These are phyloP conservation scores for Euborellia annulipes DNA, from an alignment of 1,140 invertebrate genomes.

Conservation along the genomic window DNA sequence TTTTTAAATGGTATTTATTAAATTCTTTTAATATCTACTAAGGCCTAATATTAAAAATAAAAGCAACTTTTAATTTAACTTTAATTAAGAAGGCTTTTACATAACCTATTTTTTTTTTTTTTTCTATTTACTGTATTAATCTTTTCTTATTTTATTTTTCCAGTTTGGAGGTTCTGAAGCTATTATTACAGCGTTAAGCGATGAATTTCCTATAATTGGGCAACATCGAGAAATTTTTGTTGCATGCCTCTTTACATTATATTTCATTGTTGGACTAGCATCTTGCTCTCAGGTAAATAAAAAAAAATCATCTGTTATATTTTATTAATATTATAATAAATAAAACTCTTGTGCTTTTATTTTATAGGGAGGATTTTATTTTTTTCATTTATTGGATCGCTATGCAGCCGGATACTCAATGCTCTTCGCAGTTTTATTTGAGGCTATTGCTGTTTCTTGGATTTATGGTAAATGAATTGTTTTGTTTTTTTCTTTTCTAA, in stretches of 20 bases:
- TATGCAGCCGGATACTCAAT: conserved; percentile 96
- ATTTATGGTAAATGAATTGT: conserved; percentile 77
- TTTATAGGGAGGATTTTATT: conserved; percentile 79
- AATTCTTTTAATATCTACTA: too few species aligned
- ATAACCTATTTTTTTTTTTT: too few species aligned
- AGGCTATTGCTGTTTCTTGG: conserved; percentile 92
- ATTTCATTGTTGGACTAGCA: conserved; percentile 83
- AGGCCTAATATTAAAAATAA: too few species aligned
- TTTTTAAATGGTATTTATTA: too few species aligned
- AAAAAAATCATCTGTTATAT: too few species aligned
- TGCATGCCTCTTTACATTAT: conserved; percentile 66
- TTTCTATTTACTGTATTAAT: too few species aligned
- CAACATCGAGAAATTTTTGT: conserved; percentile 89
- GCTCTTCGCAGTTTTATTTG: conserved; percentile 91
- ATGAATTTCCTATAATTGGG: conserved; percentile 85
- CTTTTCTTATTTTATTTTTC: too few species aligned
- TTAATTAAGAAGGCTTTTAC: too few species aligned
- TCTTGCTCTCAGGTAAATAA: conserved; percentile 69
- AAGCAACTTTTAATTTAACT: too few species aligned
- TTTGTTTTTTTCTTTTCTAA: too few species aligned
- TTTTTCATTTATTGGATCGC: conserved; percentile 86
- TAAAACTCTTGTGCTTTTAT: neutral
- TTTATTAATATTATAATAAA: too few species aligned
- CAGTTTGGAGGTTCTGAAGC: conserved; percentile 99
- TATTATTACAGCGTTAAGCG: conserved; percentile 91